These are phyloP conservation scores for Rhinichthys osculus DNA, from an alignment of 2,797 vertebrate genomes.

Conservation along the genomic window DNA sequence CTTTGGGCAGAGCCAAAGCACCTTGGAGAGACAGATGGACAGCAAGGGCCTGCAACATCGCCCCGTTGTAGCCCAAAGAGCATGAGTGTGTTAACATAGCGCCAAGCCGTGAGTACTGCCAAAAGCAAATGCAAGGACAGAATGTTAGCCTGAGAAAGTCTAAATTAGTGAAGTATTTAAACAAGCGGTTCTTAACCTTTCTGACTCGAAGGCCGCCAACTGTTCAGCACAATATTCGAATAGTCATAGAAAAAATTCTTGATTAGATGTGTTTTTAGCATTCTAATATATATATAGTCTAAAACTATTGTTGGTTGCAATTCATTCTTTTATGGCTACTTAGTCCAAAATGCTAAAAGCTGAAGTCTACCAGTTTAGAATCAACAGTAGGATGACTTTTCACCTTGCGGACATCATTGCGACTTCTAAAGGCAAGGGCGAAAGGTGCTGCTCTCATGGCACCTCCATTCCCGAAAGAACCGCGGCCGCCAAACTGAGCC, in stretches of 20 bases:
- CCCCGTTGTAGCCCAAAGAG: slow-evolving; percentile 96
- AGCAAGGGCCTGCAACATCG: slow-evolving; percentile 92
- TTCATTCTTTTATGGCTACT: background rate
- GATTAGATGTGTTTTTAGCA: background rate
- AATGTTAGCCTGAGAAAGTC: background rate
- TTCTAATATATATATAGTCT: background rate
- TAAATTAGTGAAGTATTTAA: slow-evolving; percentile 3
- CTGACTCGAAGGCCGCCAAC: background rate
- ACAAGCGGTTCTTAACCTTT: background rate
- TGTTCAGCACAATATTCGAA: background rate
- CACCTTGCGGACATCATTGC: slow-evolving; percentile 87
- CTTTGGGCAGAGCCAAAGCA: slow-evolving; percentile 79
- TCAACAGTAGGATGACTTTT: background rate
- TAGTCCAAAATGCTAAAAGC: background rate
- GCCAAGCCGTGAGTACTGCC: slow-evolving; percentile 87
- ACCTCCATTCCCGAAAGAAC: slow-evolving; percentile 95
- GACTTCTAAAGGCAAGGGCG: slow-evolving; percentile 81
- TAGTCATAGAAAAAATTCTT: background rate
- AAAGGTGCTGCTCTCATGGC: slow-evolving; percentile 95
- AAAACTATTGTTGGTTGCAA: background rate
- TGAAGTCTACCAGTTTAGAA: background rate
- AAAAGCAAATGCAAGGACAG: background rate
- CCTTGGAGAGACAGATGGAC: slow-evolving; percentile 93
- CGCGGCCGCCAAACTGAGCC: slow-evolving; percentile 93
- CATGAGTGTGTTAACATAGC: slow-evolving; percentile 96